Percentiles rank a stretch among this genome's conserved stretches.
phyloP scores from a whole-genome alignment of 1,140 invertebrate genomes.

The Aphelinus atriplicis region DNA sequence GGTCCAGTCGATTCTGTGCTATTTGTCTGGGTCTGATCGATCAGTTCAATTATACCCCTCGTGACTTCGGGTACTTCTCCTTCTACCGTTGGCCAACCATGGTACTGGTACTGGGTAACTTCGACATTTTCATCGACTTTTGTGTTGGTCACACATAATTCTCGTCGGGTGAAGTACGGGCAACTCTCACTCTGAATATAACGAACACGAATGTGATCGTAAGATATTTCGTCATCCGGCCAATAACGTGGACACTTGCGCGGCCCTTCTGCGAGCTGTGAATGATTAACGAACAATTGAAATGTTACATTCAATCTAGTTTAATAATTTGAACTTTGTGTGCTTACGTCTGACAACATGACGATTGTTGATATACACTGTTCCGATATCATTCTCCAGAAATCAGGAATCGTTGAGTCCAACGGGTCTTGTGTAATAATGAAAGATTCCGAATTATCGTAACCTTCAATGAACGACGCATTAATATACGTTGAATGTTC shows the following conservation, averaged over 20 bases:
- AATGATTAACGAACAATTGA: conserved; percentile 12
- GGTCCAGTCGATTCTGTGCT: conserved; percentile 69
- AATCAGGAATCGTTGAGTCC: conserved; percentile 88
- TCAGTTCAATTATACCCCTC: conserved; percentile 82
- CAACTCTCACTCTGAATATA: conserved; percentile 88
- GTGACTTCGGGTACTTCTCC: conserved; percentile 88
- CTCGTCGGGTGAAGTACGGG: conserved; percentile 85
- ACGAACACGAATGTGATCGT: conserved; percentile 86
- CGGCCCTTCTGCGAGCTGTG: conserved; percentile 75
- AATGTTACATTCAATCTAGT: no score
- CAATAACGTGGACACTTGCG: conserved; percentile 90
- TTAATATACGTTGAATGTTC: conserved; percentile 97
- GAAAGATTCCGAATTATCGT: conserved; percentile 92
- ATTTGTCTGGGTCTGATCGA: conserved; percentile 74
- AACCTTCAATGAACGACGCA: conserved; percentile 96
- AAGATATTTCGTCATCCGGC: conserved; percentile 86
- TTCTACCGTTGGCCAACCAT: conserved; percentile 87
- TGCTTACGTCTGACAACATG: conserved; percentile 90
- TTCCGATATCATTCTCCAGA: conserved; percentile 97
- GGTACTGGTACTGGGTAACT: conserved; percentile 88
- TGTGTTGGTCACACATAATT: conserved; percentile 82
- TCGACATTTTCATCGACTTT: conserved; percentile 75
- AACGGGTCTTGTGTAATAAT: conserved; percentile 96
- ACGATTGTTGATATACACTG: conserved; percentile 91
- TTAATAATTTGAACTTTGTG: conserved; percentile 2